Evolutionary conservation across 1,140 invertebrate genomes (phyloP).

Genomic region (Pectinophora gossypiella): DNA sequence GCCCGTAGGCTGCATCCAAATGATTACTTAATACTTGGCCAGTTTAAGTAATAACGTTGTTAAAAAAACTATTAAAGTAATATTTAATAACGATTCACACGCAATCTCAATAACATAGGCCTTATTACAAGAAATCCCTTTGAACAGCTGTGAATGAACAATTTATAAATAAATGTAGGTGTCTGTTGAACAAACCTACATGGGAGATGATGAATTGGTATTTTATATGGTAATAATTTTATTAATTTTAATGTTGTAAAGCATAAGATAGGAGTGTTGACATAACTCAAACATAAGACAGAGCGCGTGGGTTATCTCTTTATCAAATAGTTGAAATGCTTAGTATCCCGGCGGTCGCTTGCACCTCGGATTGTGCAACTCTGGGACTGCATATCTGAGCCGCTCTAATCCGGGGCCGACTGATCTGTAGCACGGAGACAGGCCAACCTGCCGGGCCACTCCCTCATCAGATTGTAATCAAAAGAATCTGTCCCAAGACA

Average conservation of each 20-base stretch:
- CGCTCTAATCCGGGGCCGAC: conserved; percentile 27
- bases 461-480: no score
- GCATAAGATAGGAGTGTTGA: no score
- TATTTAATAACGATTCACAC: conserved; percentile 13
- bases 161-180: neutral
- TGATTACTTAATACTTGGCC: conserved; percentile 23
- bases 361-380: conserved; percentile 35
- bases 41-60: conserved; percentile 21
- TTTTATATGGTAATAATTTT: no score
- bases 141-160: neutral
- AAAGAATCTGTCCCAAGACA: no score
- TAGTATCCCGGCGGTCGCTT: conserved; percentile 23
- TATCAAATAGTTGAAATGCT: conserved; percentile 37
- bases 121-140: neutral
- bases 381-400: conserved; percentile 36
- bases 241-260: no score
- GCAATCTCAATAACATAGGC: conserved; percentile 6
- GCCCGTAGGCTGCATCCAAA: conserved; percentile 24
- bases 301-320: conserved; percentile 32
- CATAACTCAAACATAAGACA: conserved; percentile 6
- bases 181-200: neutral
- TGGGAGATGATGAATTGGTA: neutral
- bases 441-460: no score
- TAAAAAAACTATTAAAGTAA: conserved; percentile 12
- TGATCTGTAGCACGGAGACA: neutral